Evolutionary conservation across 2,113 vertebrate genomes (phyloP), one percentile per base, ranked within the genome.

Genomic region (Eptesicus fuscus): DNA sequence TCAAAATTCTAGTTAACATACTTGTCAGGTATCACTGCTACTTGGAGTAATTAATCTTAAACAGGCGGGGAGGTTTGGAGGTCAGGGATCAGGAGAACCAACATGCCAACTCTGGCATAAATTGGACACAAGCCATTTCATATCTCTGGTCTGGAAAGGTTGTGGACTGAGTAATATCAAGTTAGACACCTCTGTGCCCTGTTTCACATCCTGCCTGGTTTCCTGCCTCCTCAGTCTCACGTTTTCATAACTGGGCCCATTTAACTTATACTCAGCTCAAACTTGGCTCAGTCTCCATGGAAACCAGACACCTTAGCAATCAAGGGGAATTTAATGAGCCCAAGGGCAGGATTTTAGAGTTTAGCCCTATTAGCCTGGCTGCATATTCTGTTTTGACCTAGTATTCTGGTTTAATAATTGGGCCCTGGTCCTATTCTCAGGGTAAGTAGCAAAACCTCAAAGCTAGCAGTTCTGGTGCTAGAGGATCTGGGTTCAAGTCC

Each of bases 261-360:
- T 77, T 79, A 94, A 89, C 37, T 79, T 51, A 40, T 71, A 73
- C 82, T 94, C 61, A 65, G 56, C 30, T 96, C 49, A 91, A 63
- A 76, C 16, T 30, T 65, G 47, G 32, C 88, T 82, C 69, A 47
- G 61, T 95, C 65, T 88, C 95, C 92, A 93, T 93, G 90, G 96
- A 93, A 96, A 97, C 80, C 88, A 96, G 47, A 83, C 42, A 88
- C 71, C 12, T 90, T 84, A 92, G 40, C 42, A 93, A 94, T 96
- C 37, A 14, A 40, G 18, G 49, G 44, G 25, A 71, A 80, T 96
- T 93, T 88, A 88, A 93, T 90, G 80, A 92, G 53, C 51, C 28
- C 30, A 56, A 44, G 13, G 37, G 44, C 22, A 77, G n/a, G 20
- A 71, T 82, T 93, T 94, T 77, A 37, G 30, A 83, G 73, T 40